phyloP scores from a whole-genome alignment of 2,797 vertebrate genomes.

The Trachops cirrhosus region DNA sequence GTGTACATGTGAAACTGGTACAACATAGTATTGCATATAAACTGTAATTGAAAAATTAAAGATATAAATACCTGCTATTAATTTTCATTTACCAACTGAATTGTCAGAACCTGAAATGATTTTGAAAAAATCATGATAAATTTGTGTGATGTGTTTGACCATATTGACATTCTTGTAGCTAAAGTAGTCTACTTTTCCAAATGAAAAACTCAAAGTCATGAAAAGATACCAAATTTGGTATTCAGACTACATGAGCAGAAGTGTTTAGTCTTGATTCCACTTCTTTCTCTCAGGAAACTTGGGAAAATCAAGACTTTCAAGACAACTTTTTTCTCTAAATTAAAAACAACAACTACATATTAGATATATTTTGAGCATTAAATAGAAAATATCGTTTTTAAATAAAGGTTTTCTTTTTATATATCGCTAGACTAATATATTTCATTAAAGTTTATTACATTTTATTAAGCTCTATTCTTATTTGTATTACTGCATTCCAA shows the following conservation, averaged over 20 bases:
- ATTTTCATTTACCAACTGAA: neutral
- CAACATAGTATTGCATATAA: neutral
- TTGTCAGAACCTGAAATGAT: neutral
- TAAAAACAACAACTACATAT: neutral
- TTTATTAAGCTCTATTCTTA: neutral
- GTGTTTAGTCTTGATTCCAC: neutral
- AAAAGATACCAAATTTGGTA: neutral
- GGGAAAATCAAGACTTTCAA: neutral
- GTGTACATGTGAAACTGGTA: neutral
- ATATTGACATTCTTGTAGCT: neutral
- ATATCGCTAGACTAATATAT: neutral
- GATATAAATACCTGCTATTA: neutral
- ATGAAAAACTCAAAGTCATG: neutral
- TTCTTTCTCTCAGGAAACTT: neutral
- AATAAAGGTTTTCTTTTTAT: neutral
- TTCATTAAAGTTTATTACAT: neutral
- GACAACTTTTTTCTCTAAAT: neutral
- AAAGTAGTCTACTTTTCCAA: neutral
- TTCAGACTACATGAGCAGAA: neutral
- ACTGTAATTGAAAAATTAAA: neutral
- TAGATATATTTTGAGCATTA: neutral
- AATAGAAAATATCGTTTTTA: neutral
- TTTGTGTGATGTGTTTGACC: rapidly evolving
- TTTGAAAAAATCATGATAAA: neutral
- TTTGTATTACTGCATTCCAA: neutral